phyloP scores from a whole-genome alignment of 2,888 invertebrate genomes.

The Lepidonotus clava region DNA sequence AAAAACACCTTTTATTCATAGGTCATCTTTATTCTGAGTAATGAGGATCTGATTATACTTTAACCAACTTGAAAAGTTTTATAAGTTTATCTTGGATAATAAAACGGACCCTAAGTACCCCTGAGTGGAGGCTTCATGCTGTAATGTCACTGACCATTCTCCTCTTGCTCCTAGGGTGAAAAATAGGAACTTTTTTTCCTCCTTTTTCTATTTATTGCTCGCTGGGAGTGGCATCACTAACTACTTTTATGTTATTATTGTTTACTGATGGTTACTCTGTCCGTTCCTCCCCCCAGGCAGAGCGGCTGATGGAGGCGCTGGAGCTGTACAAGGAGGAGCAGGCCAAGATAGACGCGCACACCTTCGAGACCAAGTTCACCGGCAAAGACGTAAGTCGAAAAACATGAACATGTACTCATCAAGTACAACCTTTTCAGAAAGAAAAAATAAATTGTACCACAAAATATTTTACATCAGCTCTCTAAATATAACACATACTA shows the following conservation, averaged over 20 bases:
- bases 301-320: constrained; percentile 94
- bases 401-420: too few species aligned
- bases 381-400: constrained; percentile 71
- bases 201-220: neutral
- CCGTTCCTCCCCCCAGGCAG: constrained; percentile 85
- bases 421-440: too few species aligned
- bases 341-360: constrained; percentile 76
- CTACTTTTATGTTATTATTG: neutral
- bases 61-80: neutral
- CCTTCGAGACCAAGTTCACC: constrained; percentile 75
- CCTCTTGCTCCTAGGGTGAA: too few species aligned
- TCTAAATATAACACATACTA: too few species aligned
- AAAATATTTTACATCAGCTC: too few species aligned
- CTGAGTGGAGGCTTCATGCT: too few species aligned
- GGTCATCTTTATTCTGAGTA: neutral
- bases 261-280: neutral
- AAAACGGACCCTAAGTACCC: too few species aligned
- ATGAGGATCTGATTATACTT: neutral
- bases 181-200: too few species aligned
- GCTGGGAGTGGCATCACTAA: neutral
- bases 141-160: too few species aligned
- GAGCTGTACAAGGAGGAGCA: constrained; percentile 83
- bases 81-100: neutral
- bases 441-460: too few species aligned
- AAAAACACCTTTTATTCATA: neutral